Evolutionary conservation across 2,113 vertebrate species (phyloP), one percentile per base, ranked within the genome.

Genomic region (Gymnobelideus leadbeateri): DNA sequence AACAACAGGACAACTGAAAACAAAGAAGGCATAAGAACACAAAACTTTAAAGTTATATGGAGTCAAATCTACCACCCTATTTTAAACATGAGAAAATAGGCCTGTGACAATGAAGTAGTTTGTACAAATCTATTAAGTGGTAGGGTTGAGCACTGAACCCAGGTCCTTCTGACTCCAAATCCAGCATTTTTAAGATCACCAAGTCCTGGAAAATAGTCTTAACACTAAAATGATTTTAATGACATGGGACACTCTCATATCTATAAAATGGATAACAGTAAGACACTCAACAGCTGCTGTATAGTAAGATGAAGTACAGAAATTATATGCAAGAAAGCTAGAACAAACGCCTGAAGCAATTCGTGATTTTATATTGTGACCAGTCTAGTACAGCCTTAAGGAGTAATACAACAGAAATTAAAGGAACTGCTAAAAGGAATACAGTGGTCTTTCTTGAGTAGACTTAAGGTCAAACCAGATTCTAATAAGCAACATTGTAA

Each of bases 21-120:
- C 91, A 93, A 90, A 96, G 96, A 93, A n/a, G 93, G 89, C 57
- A 95, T 97, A 95, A 55, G 43, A 96, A 97, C 95, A 98, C 93
- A 95, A 94, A 94, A 96, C 94, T 68, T 95, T 94, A 96, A 51
- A 92, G 53, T 89, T 31, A 94, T 24, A 92, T 57, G 26, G 26
- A 28, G 26, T 68, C 28, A 68, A 68, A 95, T 94, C 68, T 91
- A 95, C 68, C 51, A 93, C 50, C 77, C 54, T 14, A 95, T 93
- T 92, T 92, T 68, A 95, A 7, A 93, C 51, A 91, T 9, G 90
- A 92, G 16, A 93, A 94, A 94, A 90, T 0, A 95, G 94, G 11
- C n/a, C 96, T 43, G 91, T 52, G 93, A 93, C 94, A 50, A 94
- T 47, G 61, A 95, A 93, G 9, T 55, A 92, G 94, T 43, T 51